These are phyloP conservation scores for Bellardia pandia DNA, from an alignment of 2,888 invertebrate genomes.

Conservation along the genomic window DNA sequence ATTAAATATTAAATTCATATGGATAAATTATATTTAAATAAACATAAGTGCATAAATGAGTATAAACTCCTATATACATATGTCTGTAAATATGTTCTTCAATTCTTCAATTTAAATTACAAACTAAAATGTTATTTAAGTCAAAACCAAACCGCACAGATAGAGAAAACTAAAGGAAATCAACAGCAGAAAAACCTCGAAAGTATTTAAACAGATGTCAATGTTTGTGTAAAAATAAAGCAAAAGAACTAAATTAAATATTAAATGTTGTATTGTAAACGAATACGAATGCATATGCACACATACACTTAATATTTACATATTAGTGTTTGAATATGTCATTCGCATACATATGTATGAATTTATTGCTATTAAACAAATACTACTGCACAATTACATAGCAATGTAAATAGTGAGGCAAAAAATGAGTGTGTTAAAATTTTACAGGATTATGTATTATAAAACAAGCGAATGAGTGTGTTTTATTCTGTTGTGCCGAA, in stretches of 20 bases:
- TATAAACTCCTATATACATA: no score
- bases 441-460: slow-evolving; percentile 38
- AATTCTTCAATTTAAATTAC: neutral
- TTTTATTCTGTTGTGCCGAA: no score
- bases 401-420: neutral
- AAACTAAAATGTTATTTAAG: slow-evolving; percentile 35
- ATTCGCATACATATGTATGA: neutral
- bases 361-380: slow-evolving; percentile 1
- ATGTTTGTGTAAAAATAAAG: slow-evolving; percentile 37
- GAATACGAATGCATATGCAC: slow-evolving; percentile 2
- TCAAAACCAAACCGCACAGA: slow-evolving; percentile 8
- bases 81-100: slow-evolving; percentile 8
- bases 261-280: slow-evolving; percentile 18
- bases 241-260: slow-evolving; percentile 47
- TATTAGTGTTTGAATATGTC: neutral
- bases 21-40: no score
- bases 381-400: slow-evolving; percentile 28
- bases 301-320: neutral
- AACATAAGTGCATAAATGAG: no score
- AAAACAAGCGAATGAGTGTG: neutral
- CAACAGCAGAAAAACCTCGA: slow-evolving; percentile 47
- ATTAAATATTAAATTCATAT: no score
- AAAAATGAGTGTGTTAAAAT: slow-evolving; percentile 18
- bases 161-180: slow-evolving; percentile 17
- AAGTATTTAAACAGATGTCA: slow-evolving; percentile 67